Base-by-base conservation (phyloP, 2,888 invertebrate species). In the Oxystoma pomonae region DNA sequence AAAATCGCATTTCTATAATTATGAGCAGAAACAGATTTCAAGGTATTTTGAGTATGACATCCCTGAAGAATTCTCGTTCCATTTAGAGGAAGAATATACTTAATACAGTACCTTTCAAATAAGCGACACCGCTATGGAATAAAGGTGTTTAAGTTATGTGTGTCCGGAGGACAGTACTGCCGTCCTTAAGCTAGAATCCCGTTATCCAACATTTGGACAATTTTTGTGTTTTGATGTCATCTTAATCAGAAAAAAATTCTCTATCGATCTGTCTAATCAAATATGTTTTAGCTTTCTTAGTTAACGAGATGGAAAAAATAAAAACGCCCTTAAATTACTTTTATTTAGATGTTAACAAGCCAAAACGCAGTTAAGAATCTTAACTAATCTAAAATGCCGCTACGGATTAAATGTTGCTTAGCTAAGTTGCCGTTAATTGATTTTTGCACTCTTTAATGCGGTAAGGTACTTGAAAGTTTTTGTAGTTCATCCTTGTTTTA, bases 301-400 rank as follows among this genome's bases (percentile, higher is more conserved):
- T 53, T 53, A 7, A 7, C 55, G 17, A 18, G 55, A 18, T 17
- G 9, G 16, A 53, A 53, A 53, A 53, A 53, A 5, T 17, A 53
- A 53, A 18, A 53, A 35, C 12, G 35, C 57, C 57, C 3, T 57
- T 57, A 57, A 57, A 57, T 57, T 3, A 57, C 5, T 57, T 57
- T 57, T 57, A 12, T 18, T 9, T 18, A 5, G 2, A 57, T 57
- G 57, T 57, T 57, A 12, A 57, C 20, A 57, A 57, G 57, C 19
- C 18, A 57, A 12, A 57, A 57, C 57, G 57, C 57, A 3, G 57
- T 57, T 57, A 57, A 57, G 17, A 7, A 57, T 57, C 57, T 12
- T 57, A 57, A 57, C 20, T 17, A 57, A 57, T 19, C 57, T 57
- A 57, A 57, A 57, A 57, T 19, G 17, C 57, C 57, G 57, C 57